These are phyloP conservation scores for Peucedramus taeniatus DNA, from an alignment of 2,113 vertebrate genomes.

Conservation along the genomic window DNA sequence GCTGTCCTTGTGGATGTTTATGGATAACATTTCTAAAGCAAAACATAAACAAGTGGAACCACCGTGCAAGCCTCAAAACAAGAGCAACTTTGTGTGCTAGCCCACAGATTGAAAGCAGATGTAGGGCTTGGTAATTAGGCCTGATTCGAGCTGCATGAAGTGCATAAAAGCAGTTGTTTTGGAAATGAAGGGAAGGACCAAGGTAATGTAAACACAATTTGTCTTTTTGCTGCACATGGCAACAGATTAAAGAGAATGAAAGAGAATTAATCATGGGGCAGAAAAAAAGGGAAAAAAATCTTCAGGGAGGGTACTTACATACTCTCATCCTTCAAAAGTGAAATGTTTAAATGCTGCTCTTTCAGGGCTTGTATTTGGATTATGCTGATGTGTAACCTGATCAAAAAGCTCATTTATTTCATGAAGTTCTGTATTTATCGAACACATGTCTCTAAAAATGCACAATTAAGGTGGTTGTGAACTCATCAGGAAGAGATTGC, in stretches of 20 bases:
- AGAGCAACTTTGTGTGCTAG: conserved; percentile 54
- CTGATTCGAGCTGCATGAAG: conserved; percentile 54
- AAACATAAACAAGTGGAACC: conserved; percentile 66
- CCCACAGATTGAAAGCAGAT: conserved; percentile 77
- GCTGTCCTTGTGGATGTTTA: conserved; percentile 63
- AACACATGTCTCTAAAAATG: background rate
- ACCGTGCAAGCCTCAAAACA: conserved; percentile 33
- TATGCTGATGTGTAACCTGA: background rate
- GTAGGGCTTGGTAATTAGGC: conserved; percentile 71
- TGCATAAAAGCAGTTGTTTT: conserved; percentile 70
- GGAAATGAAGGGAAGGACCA: conserved; percentile 60
- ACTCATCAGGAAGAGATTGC: background rate
- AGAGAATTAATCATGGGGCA: conserved; percentile 66
- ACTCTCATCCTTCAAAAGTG: background rate
- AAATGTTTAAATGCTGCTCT: background rate
- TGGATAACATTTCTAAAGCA: conserved; percentile 51
- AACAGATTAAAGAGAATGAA: conserved; percentile 66
- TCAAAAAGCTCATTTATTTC: background rate
- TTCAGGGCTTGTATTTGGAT: background rate
- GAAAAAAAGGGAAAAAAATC: background rate
- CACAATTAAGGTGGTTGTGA: background rate
- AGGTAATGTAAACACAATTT: conserved; percentile 71
- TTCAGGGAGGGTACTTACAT: conserved; percentile 47
- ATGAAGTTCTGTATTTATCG: background rate
- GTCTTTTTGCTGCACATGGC: conserved; percentile 67